Base-by-base conservation (phyloP, 2,797 vertebrate species). In the Manis crassicaudata region DNA sequence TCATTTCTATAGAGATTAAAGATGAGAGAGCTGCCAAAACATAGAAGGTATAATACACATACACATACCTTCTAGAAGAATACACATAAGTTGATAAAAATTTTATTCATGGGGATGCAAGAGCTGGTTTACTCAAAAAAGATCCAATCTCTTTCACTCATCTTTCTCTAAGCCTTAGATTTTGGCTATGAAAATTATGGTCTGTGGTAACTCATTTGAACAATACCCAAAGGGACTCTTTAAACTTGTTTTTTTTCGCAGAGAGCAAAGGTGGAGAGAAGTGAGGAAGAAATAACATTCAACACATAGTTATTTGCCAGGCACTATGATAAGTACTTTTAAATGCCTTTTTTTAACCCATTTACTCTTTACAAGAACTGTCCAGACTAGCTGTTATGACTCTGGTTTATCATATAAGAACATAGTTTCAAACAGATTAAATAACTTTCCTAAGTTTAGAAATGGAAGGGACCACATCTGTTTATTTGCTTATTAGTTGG, bases 221-320 rank as follows among this genome's bases (percentile, higher is more conserved):
- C 17, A 90, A 95, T 88, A 90, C 14, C 32, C 32, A 88, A 73
- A 72, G 37, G 35, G 52, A 46, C 10, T 68, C 43, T 76, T 92
- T 96, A 56, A 27, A 56, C n/a, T 73, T 92, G 52, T 6, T 90
- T 17, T 4, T 82, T 87, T 88, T 82, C 85, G 29, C 50, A 86
- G 62, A 83, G 56, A 96, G 73, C 37, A 95, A 90, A 88, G 43
- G 29, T 70, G 27, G 63, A 85, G 3, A 83, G 62, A 95, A 80
- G 16, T 75, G 50, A 92, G 70, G 88, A 96, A 65, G 29, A 94
- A 96, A 91, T 76, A 84, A 27, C 58, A 96, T 75, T 82, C 52
- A 90, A 54, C 52, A 79, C 0, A 0, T 52, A 75, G n/a, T 82
- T 86, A 91, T 90, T 93, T 94, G n/a, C 29, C 46, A 94, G 37